Conservation (phyloP, 2,888 invertebrate genomes). For the Epinotia nisella region DNA sequence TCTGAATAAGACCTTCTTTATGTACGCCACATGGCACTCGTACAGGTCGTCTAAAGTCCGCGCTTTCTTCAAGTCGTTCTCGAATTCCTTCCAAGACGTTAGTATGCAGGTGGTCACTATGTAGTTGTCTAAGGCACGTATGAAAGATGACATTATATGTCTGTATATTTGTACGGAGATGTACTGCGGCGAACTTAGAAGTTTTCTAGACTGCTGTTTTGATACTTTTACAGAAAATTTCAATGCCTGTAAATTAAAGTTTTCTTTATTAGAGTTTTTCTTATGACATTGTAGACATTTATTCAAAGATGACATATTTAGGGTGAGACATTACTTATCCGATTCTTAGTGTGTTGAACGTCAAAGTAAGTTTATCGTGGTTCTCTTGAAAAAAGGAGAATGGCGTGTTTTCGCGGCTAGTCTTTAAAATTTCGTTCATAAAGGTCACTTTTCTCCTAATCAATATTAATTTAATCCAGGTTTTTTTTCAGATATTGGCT, state of each 20-base stretch:
- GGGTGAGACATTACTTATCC: background rate
- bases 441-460: background rate
- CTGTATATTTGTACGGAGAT: constrained; percentile 89
- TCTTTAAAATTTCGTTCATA: background rate
- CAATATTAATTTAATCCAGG: no score
- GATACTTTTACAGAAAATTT: constrained; percentile 85
- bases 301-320: background rate
- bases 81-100: constrained; percentile 90
- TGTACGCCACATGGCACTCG: constrained; percentile 88
- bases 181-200: constrained; percentile 87
- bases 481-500: no score
- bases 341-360: background rate
- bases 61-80: constrained; percentile 87
- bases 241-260: constrained; percentile 76
- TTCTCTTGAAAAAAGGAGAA: background rate
- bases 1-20: constrained; percentile 90
- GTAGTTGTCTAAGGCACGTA: constrained; percentile 90
- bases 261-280: background rate
- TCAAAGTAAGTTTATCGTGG: background rate
- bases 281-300: no score
- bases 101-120: constrained; percentile 90
- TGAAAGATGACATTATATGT: constrained; percentile 90
- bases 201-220: constrained; percentile 70
- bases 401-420: background rate
- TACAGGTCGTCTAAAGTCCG: constrained; percentile 90